A percentile compares a stretch with the other conserved stretches of the same genome.
phyloP scores from a whole-genome alignment of 2,113 vertebrate genomes.

The Tenebrosternarchus preto region DNA sequence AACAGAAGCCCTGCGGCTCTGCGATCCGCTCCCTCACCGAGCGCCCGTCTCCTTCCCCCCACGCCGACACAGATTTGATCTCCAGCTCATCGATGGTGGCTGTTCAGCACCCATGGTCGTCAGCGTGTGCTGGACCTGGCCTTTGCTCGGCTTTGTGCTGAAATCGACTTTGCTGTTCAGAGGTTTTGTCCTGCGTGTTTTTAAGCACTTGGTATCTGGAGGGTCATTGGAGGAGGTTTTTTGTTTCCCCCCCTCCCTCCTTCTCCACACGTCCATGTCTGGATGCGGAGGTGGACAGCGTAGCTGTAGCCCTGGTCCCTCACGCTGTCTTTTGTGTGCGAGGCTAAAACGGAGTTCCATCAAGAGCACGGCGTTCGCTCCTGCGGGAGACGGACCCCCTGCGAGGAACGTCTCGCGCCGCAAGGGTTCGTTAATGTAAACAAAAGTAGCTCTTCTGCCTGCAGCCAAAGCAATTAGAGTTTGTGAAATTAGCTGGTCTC shows the following conservation, averaged over 20 bases:
- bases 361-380: too few species aligned
- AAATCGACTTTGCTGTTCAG: not conserved
- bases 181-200: not conserved
- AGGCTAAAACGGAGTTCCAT: not conserved
- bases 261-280: too few species aligned
- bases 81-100: constrained; percentile 22
- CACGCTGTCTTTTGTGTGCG: not conserved
- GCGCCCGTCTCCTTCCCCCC: not conserved
- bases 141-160: constrained; percentile 25
- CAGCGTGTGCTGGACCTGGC: constrained; percentile 18
- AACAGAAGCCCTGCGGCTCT: constrained; percentile 27
- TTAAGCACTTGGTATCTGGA: not conserved
- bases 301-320: not conserved
- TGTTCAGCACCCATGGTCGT: constrained; percentile 28
- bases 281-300: too few species aligned
- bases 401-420: constrained; percentile 4
- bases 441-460: constrained; percentile 41
- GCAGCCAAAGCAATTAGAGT: constrained; percentile 51
- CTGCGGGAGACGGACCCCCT: too few species aligned
- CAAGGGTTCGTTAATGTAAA: constrained; percentile 45
- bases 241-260: too few species aligned
- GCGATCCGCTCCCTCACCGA: constrained; percentile 25
- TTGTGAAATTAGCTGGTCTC: constrained; percentile 46
- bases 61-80: constrained; percentile 34
- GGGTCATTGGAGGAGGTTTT: too few species aligned